phyloP scores from a whole-genome alignment of 2,113 vertebrate genomes.

The Albula glossodonta region DNA sequence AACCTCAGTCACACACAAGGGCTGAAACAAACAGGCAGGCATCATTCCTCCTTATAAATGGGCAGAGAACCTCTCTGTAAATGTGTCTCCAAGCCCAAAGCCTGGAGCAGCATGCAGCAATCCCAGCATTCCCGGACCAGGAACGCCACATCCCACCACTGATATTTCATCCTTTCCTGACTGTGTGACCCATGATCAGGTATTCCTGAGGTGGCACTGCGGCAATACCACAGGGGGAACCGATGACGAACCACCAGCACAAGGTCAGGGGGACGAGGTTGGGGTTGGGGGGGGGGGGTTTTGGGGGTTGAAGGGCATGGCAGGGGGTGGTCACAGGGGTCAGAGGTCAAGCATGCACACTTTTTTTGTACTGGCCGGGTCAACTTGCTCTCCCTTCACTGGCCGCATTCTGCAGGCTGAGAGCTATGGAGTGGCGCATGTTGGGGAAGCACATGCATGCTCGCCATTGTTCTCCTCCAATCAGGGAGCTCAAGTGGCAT shows the following conservation, averaged over 20 bases:
- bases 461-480: slow-evolving; percentile 55
- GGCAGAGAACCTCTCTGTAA: not conserved
- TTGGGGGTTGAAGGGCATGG: slow-evolving; percentile 18
- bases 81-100: not conserved
- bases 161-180: not conserved
- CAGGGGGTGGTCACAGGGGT: slow-evolving; percentile 5
- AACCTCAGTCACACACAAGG: not conserved
- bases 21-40: not conserved
- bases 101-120: not conserved
- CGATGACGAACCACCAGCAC: slow-evolving; percentile 1
- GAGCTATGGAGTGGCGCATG: slow-evolving; percentile 30
- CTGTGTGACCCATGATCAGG: not conserved
- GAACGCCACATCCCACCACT: not conserved
- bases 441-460: slow-evolving; percentile 61
- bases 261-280: not conserved
- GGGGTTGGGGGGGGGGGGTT: not conserved
- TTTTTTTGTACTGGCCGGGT: slow-evolving; percentile 46
- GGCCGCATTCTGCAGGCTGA: slow-evolving; percentile 45
- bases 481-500: slow-evolving; percentile 48
- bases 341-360: slow-evolving; percentile 57
- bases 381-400: slow-evolving; percentile 46
- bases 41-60: not conserved
- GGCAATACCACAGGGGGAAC: slow-evolving; percentile 29
- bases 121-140: not conserved
- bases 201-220: not conserved